Percentiles rank a stretch among this genome's conserved stretches.
phyloP scores from a whole-genome alignment of 1,140 invertebrate genomes.

The Armadillidium nasatum region DNA sequence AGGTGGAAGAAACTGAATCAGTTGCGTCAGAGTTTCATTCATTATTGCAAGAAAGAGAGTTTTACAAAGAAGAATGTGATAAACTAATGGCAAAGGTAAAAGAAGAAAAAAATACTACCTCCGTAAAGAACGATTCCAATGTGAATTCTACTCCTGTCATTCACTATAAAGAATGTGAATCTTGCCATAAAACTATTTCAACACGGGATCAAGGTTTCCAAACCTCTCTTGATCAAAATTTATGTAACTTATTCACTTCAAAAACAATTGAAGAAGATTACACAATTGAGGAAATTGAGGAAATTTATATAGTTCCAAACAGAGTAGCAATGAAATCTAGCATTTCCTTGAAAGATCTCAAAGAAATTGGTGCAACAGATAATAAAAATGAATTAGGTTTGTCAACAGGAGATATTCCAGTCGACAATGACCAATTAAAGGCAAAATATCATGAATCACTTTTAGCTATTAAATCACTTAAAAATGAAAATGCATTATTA shows the following conservation, averaged over 20 bases:
- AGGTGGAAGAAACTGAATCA: not conserved
- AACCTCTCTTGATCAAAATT: not conserved
- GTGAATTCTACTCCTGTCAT: too few relatives aligned
- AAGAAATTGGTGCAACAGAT: not conserved
- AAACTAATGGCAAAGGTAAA: not conserved
- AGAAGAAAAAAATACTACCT: too few relatives aligned
- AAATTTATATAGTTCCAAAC: not conserved
- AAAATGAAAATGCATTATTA: not conserved
- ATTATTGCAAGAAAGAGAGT: not conserved
- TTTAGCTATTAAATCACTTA: not conserved
- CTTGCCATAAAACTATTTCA: not conserved
- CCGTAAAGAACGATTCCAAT: too few relatives aligned
- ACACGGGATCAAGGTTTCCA: not conserved
- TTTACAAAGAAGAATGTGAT: not conserved
- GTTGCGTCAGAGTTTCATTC: not conserved
- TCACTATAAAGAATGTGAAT: too few relatives aligned
- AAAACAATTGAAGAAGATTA: slow-evolving; percentile 6
- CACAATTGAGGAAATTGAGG: not conserved
- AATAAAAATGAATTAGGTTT: not conserved
- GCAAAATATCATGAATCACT: not conserved
- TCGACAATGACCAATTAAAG: not conserved
- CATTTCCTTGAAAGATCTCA: not conserved
- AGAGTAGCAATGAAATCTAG: not conserved
- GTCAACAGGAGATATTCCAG: not conserved
- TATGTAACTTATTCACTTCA: not conserved